Evolutionary conservation across 2,888 invertebrate species (phyloP).

Genomic region (Trissonchulus latispiculum): DNA sequence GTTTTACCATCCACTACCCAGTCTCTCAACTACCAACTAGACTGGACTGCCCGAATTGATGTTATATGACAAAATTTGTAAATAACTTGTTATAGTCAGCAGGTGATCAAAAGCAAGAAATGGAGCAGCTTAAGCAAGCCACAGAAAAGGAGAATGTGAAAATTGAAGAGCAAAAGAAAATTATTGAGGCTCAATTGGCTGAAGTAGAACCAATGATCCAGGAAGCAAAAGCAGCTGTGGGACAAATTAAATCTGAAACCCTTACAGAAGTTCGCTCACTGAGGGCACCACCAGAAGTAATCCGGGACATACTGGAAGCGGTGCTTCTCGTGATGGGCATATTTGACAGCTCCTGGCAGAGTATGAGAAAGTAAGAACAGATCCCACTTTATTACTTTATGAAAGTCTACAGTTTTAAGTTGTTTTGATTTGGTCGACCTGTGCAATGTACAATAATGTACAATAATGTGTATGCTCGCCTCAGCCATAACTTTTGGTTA

Average conservation of each 20-base stretch:
- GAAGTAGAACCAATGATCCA: slow-evolving; percentile 52
- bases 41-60: too few relatives aligned
- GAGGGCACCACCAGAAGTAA: slow-evolving; percentile 89
- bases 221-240: slow-evolving; percentile 77
- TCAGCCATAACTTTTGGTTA: too few relatives aligned
- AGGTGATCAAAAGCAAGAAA: slow-evolving; percentile 78
- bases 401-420: too few relatives aligned
- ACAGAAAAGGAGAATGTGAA: slow-evolving; percentile 76
- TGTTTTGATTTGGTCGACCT: too few relatives aligned
- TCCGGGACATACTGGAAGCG: slow-evolving; percentile 90
- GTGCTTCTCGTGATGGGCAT: slow-evolving; percentile 95
- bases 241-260: slow-evolving; percentile 84
- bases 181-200: slow-evolving; percentile 78
- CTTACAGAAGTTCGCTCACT: slow-evolving; percentile 81
- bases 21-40: too few relatives aligned
- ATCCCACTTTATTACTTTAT: background rate
- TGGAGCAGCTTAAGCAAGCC: slow-evolving; percentile 65
- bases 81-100: slow-evolving; percentile 70
- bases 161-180: slow-evolving; percentile 69
- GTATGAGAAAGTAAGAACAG: slow-evolving; percentile 81
- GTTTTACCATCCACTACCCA: too few relatives aligned
- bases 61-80: too few relatives aligned
- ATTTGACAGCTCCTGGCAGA: slow-evolving; percentile 96
- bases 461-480: too few relatives aligned
- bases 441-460: too few relatives aligned